Evolutionary conservation across 1,140 invertebrate species (phyloP), one percentile per base, ranked within the genome.

Genomic region (Stegodyphus mimosarum): DNA sequence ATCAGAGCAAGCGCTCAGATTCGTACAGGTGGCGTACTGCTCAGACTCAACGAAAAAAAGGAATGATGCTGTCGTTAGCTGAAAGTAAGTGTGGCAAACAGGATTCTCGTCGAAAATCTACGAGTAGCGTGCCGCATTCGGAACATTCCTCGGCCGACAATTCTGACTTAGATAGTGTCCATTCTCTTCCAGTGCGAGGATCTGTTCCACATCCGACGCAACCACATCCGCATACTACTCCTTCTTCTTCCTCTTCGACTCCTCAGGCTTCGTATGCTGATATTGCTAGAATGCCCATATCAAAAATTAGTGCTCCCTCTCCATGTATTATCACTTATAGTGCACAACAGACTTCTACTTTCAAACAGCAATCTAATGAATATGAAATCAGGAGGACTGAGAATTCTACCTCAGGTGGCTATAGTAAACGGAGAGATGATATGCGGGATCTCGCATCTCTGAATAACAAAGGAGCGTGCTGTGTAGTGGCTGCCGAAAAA

Each of bases 181-280:
- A 94, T 89, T 95, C 94, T 74, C 90, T 94, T 76, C 94, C 94
- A 3, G 93, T 93, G 49, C 93, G 92, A 52, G 91, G 92, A 4
- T 92, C 92, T 6, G 91, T 90, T 10, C 89, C 91, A 10, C 91
- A 87, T 88, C 67, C 88, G 87, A 84, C 88, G 71, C 76, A 87
- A 52, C 71, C 83, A 13, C 89, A 88, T 75, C 89, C 89, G 69
- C 88, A 89, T 60, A 89, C 87, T 50, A 87, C 87, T 11, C 87
- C 87, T 15, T 86, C 87, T 50, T 90, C 92, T 53, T 90, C 91
- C 60, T 91, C 91, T 9, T 91, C 91, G 17, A 91, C 92, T 10
- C 92, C 93, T n/a, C 93, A 93, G 85, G 93, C 93, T 51, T 95
- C 94, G 55, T 95, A 95, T 89, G 94, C 94, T 5, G 94, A 95